phyloP scores from a whole-genome alignment of 1,140 invertebrate species.

The Apis dorsata region DNA sequence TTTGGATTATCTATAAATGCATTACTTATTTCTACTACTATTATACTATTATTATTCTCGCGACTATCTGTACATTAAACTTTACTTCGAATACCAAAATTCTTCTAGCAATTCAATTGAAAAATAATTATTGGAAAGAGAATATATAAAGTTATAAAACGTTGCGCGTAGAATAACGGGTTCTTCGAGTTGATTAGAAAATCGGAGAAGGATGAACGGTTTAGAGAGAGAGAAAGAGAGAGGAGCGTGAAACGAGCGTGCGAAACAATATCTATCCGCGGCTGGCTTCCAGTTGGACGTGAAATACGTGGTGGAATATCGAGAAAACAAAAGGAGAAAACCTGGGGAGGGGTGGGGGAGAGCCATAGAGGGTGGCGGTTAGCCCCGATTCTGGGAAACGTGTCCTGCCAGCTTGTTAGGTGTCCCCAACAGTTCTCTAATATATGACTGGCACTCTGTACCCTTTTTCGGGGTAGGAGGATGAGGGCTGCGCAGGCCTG shows the following conservation, averaged over 20 bases:
- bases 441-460: slow-evolving; percentile 75
- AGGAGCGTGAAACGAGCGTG: neutral
- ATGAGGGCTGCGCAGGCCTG: slow-evolving; percentile 34
- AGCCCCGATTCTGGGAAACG: slow-evolving; percentile 76
- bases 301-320: slow-evolving; percentile 57
- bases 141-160: too few relatives aligned
- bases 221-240: neutral
- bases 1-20: too few relatives aligned
- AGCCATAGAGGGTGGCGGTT: slow-evolving; percentile 39
- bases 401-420: slow-evolving; percentile 77
- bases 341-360: neutral
- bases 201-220: too few relatives aligned
- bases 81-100: too few relatives aligned
- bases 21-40: too few relatives aligned
- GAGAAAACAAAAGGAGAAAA: slow-evolving; percentile 53
- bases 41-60: too few relatives aligned
- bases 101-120: too few relatives aligned
- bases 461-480: slow-evolving; percentile 57
- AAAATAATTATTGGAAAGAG: too few relatives aligned
- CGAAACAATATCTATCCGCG: slow-evolving; percentile 56
- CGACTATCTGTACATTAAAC: too few relatives aligned
- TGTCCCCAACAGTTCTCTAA: slow-evolving; percentile 77
- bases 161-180: too few relatives aligned
- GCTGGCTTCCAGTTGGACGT: slow-evolving; percentile 19
- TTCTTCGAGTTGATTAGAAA: too few relatives aligned